A percentile compares a stretch with the other conserved stretches of the same genome.
phyloP scores from a whole-genome alignment of 2,888 invertebrate genomes.

The Torymus auratus region DNA sequence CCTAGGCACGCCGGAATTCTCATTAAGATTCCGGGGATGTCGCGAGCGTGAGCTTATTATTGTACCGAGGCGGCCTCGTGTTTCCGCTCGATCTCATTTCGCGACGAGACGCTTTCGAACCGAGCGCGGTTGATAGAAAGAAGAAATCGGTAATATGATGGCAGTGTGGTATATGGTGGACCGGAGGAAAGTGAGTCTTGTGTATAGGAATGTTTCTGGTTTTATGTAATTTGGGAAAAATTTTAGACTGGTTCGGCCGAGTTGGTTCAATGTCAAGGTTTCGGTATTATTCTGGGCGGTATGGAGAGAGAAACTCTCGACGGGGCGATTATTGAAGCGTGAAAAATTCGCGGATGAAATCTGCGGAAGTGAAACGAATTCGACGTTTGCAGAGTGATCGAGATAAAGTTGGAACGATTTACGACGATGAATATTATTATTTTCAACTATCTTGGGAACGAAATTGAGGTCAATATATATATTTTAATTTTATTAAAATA shows the following conservation, averaged over 20 bases:
- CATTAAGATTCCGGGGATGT: conserved; percentile 45
- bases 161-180: too few species aligned
- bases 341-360: background rate
- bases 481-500: too few species aligned
- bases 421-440: too few species aligned
- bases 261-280: too few species aligned
- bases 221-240: too few species aligned
- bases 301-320: background rate
- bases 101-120: conserved; percentile 30
- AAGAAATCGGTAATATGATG: background rate
- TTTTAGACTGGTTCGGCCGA: too few species aligned
- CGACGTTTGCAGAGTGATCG: background rate
- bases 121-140: background rate
- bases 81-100: conserved; percentile 48
- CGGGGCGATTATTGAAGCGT: background rate
- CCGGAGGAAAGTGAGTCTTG: too few species aligned
- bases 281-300: too few species aligned
- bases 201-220: too few species aligned
- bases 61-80: conserved; percentile 7
- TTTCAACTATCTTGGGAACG: too few species aligned
- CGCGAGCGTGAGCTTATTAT: conserved; percentile 12
- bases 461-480: too few species aligned
- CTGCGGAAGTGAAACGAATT: background rate
- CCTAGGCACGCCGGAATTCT: conserved; percentile 19
- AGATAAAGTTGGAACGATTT: too few species aligned